These are phyloP conservation scores for Amiota minor DNA, from an alignment of 2,888 invertebrate species.

Conservation along the genomic window DNA sequence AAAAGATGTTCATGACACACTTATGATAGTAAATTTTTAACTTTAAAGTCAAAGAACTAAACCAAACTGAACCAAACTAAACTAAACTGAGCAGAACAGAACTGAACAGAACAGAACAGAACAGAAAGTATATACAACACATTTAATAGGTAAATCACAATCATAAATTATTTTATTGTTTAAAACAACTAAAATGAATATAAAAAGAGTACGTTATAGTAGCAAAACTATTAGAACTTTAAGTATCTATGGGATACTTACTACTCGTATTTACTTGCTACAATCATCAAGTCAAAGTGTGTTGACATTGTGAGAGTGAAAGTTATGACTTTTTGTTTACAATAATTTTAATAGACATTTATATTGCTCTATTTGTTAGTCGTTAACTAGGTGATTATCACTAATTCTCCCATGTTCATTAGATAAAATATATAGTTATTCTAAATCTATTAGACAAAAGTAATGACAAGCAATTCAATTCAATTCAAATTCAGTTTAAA, in stretches of 20 bases:
- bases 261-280: too few species aligned
- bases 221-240: too few species aligned
- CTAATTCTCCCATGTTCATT: slow-evolving; percentile 29
- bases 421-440: too few species aligned
- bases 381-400: slow-evolving; percentile 4
- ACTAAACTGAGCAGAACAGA: too few species aligned
- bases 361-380: slow-evolving; percentile 29
- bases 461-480: background rate
- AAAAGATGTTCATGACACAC: slow-evolving; percentile 4
- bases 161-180: slow-evolving; percentile 52
- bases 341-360: slow-evolving; percentile 39
- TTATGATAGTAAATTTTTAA: background rate
- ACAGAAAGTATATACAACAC: too few species aligned
- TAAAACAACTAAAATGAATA: slow-evolving; percentile 23
- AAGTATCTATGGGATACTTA: too few species aligned
- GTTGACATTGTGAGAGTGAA: slow-evolving; percentile 47
- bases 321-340: slow-evolving; percentile 49
- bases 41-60: too few species aligned
- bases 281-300: background rate
- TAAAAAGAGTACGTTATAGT: background rate
- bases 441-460: too few species aligned
- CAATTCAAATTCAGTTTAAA: slow-evolving; percentile 1
- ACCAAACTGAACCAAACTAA: too few species aligned
- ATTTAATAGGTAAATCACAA: slow-evolving; percentile 37
- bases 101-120: too few species aligned